Base-by-base conservation (phyloP, 1,140 invertebrate genomes). In the Penaeus japonicus region DNA sequence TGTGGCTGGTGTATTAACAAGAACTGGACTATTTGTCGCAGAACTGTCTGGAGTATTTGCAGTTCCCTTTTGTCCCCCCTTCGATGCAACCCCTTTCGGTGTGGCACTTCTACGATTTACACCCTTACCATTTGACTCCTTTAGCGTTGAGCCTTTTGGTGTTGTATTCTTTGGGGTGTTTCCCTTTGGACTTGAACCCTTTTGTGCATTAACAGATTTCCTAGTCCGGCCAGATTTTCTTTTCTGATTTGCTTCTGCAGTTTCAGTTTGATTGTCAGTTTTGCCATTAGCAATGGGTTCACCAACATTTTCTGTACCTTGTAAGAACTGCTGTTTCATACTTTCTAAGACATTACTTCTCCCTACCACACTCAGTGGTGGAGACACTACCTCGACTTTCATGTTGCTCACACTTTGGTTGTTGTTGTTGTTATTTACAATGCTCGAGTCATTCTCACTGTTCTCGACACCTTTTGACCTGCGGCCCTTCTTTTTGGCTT, bases 271-370 rank as follows among this genome's bases (percentile, higher is more conserved):
- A 35, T 62, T 39, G 24, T 62, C 39, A 47, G 59, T 32, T 53
- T 81, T 87, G 20, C 87, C 87, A 83, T 89, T 89, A 20, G 88
- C 57, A 35, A 65, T 47, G 12, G 85, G 54, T 27, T 80, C 77
- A 17, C 84, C 84, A 39, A 85, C 78, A 77, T 89, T 85, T 65
- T 84, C 86, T 55, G 90, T 90, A 17, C 89, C 90, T 27, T 90
- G 90, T 59, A 90, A 73, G 65, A 90, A 90, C 30, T 90, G 90
- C 75, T 87, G 88, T 55, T 90, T 90, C 90, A 90, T 90, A 20
- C 80, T 90, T 70, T 90, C 87, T 22, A 90, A 70, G 24, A 90
- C 90, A 90, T 90, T 90, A 30, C 65, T 89, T 59, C 87, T 88
- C 53, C 81, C 89, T n/a, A 90, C 83, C 70, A 73, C 87, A 89